phyloP scores from a whole-genome alignment of 35 echinoderm and acorn worm genomes.

The Apostichopus japonicus region DNA sequence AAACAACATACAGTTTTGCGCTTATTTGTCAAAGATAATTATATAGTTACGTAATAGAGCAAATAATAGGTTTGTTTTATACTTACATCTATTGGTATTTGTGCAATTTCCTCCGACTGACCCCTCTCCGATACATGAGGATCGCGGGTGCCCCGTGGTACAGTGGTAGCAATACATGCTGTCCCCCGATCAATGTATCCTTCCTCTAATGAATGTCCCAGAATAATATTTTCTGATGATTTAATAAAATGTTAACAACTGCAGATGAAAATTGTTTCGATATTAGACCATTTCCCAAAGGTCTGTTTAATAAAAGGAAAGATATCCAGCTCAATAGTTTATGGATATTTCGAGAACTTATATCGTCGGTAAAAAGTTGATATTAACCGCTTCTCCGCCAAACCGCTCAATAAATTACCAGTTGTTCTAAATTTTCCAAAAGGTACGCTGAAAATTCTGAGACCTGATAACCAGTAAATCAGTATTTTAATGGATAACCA shows the following conservation, averaged over 20 bases:
- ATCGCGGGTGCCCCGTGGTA: conserved; percentile 18
- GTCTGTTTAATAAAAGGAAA: neutral
- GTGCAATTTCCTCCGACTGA: neutral
- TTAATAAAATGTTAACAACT: neutral
- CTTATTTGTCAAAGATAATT: no score
- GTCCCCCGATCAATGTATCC: neutral
- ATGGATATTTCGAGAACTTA: no score
- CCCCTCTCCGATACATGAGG: conserved; percentile 32
- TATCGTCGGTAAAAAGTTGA: no score
- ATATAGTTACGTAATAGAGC: no score
- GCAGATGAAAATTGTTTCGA: neutral
- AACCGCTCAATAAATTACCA: no score
- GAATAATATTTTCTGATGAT: neutral
- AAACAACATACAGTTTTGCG: no score
- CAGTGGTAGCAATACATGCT: conserved; percentile 52
- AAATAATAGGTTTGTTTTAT: neutral
- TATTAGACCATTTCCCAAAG: neutral
- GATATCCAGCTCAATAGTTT: neutral
- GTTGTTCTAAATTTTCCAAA: no score
- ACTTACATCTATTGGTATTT: conserved; percentile 44
- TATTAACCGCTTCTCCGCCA: no score
- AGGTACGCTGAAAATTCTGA: no score
- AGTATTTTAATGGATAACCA: no score
- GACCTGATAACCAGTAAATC: no score
- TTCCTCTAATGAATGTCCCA: neutral